phyloP scores from a whole-genome alignment of 2,888 invertebrate species.

The Lasioglossum morio region DNA sequence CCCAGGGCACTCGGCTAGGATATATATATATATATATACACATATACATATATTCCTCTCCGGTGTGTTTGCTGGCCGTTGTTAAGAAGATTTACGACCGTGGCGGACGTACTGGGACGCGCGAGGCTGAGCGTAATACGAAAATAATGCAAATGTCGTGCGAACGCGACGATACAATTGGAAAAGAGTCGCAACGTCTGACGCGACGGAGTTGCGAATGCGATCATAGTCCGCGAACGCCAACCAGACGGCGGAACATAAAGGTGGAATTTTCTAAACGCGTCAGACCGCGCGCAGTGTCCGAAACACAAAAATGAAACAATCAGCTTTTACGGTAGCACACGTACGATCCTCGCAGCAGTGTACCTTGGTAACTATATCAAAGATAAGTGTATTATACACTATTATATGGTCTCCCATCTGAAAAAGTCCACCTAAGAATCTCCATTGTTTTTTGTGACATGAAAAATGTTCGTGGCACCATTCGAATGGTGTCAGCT shows the following conservation, averaged over 20 bases:
- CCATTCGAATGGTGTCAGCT: neutral
- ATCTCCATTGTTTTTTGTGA: neutral
- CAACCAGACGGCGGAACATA: neutral
- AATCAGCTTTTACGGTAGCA: neutral
- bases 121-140: slow-evolving; percentile 37
- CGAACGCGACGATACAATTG: slow-evolving; percentile 29
- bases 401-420: neutral
- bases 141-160: slow-evolving; percentile 54
- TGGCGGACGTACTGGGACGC: slow-evolving; percentile 2
- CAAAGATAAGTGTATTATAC: no score
- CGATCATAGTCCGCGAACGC: neutral
- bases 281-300: no score
- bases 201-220: neutral
- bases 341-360: neutral
- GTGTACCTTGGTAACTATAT: no score
- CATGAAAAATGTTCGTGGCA: neutral
- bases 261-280: neutral
- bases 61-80: slow-evolving; percentile 35
- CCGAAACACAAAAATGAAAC: neutral
- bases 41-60: slow-evolving; percentile 35
- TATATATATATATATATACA: no score
- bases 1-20: slow-evolving; percentile 29
- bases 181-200: slow-evolving; percentile 7
- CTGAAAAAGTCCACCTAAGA: neutral
- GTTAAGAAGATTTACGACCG: slow-evolving; percentile 46